A percentile compares a stretch with the other conserved stretches of the same genome.
Conservation (phyloP, 2,888 invertebrate genomes). For the Brachyptera risi region DNA sequence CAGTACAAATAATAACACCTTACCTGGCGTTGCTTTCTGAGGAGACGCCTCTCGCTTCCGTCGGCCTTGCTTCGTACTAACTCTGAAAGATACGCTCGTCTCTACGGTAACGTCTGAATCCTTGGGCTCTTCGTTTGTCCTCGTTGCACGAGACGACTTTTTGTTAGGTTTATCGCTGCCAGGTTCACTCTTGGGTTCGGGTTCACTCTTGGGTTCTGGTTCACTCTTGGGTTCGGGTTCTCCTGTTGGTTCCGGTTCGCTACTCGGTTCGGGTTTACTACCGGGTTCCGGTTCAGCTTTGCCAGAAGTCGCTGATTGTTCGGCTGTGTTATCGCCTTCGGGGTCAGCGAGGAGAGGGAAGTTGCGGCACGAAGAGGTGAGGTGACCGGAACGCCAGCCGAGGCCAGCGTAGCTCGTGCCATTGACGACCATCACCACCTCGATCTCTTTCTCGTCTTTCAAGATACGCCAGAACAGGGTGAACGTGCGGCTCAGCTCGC, state of each 20-base stretch:
- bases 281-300: conserved; percentile 36
- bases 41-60: conserved; percentile 12
- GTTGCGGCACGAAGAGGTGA: conserved; percentile 73
- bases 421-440: conserved; percentile 82
- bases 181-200: conserved; percentile 40
- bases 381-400: conserved; percentile 83
- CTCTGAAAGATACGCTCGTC: conserved; percentile 74
- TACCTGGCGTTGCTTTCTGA: background rate
- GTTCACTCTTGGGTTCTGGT: conserved; percentile 34
- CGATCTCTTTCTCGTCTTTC: conserved; percentile 78
- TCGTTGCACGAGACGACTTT: conserved; percentile 41
- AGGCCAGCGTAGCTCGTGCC: conserved; percentile 82
- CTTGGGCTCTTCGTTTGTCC: conserved; percentile 40
- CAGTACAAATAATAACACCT: background rate
- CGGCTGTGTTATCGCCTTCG: conserved; percentile 36
- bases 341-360: conserved; percentile 63
- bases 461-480: conserved; percentile 82
- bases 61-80: conserved; percentile 59
- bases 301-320: conserved; percentile 29
- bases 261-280: conserved; percentile 45
- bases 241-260: conserved; percentile 42
- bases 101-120: conserved; percentile 63
- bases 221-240: conserved; percentile 37
- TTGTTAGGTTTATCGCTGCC: conserved; percentile 45
- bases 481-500: conserved; percentile 68